Conservation (phyloP, 2,888 invertebrate genomes). For the Protula sp. region DNA sequence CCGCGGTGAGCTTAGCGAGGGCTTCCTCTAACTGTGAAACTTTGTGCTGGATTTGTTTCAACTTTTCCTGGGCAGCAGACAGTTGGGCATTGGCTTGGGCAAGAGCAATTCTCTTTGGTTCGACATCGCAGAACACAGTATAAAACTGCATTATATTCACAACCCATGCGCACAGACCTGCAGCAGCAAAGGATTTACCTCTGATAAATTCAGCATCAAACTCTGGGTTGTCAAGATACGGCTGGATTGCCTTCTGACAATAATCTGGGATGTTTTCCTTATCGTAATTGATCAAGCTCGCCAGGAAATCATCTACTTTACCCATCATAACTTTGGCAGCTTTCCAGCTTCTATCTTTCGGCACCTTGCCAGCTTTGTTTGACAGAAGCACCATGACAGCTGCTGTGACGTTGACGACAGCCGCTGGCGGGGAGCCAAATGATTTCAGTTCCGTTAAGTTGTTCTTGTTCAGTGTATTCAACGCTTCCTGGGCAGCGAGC, state of each 20-base stretch:
- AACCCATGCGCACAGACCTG: conserved; percentile 91
- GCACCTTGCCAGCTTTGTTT: conserved; percentile 70
- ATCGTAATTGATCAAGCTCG: conserved; percentile 81
- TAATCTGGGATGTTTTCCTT: conserved; percentile 95
- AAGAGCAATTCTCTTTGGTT: conserved; percentile 87
- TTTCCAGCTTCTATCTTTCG: conserved; percentile 94
- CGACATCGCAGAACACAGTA: conserved; percentile 94
- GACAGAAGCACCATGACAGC: conserved; percentile 88
- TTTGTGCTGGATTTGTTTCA: conserved; percentile 79
- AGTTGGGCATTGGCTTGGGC: conserved; percentile 88
- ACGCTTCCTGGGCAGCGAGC: conserved; percentile 84
- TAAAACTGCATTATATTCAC: conserved; percentile 92
- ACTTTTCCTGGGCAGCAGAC: conserved; percentile 82
- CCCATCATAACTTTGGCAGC: conserved; percentile 88
- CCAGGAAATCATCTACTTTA: conserved; percentile 85
- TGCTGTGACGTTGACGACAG: conserved; percentile 86
- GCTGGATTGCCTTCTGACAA: conserved; percentile 87
- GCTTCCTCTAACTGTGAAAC: conserved; percentile 83
- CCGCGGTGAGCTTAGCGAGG: conserved; percentile 77
- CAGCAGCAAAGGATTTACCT: conserved; percentile 89
- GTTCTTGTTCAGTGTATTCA: conserved; percentile 90
- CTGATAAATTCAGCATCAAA: conserved; percentile 90
- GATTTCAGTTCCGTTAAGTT: conserved; percentile 94
- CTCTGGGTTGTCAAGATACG: conserved; percentile 85
- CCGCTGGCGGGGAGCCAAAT: conserved; percentile 90